phyloP scores from a whole-genome alignment of 2,797 vertebrate species.

The Babyrousa celebensis region DNA sequence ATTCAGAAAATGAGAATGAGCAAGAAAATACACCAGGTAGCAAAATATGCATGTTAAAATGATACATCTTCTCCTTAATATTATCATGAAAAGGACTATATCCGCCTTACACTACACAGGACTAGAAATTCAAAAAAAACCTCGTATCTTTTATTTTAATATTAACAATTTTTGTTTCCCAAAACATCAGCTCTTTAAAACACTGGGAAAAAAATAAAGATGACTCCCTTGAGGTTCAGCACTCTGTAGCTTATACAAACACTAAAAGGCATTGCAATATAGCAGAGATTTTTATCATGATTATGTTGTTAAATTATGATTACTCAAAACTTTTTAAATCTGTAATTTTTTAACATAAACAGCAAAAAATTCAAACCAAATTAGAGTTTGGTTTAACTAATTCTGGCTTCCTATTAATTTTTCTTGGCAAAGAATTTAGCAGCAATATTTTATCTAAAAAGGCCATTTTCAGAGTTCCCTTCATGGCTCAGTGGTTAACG shows the following conservation, averaged over 20 bases:
- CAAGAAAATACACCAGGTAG: not conserved
- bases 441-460: conserved; percentile 46
- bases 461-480: conserved; percentile 20
- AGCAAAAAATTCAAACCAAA: conserved; percentile 38
- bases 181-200: not conserved
- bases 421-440: not conserved
- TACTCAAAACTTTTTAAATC: not conserved
- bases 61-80: not conserved
- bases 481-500: too few relatives aligned
- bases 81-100: not conserved
- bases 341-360: not conserved
- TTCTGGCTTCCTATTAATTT: conserved; percentile 31
- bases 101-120: not conserved
- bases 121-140: not conserved
- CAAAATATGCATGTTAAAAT: not conserved
- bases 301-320: not conserved
- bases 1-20: conserved; percentile 23
- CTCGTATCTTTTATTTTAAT: not conserved
- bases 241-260: not conserved
- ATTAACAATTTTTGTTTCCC: not conserved
- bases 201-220: not conserved
- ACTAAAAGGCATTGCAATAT: not conserved
- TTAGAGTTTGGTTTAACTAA: not conserved
- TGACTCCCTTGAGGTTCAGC: not conserved
- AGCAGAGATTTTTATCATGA: not conserved